These are phyloP conservation scores for Eidolon dupreanum DNA, from an alignment of 2,797 vertebrate species.

Conservation along the genomic window DNA sequence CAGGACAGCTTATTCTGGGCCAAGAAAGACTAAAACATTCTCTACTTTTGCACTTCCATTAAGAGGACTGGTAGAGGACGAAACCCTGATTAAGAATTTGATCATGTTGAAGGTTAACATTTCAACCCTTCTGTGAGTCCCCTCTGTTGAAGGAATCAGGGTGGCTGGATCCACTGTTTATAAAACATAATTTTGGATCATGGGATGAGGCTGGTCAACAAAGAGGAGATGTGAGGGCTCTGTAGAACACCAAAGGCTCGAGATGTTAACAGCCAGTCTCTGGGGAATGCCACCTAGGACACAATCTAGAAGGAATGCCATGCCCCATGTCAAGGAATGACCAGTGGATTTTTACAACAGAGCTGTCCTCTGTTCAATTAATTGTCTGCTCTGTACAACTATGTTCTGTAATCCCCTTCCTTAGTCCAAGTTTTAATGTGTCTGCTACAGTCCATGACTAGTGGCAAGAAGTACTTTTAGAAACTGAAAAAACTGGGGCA, in stretches of 20 bases:
- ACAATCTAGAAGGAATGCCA: too few relatives aligned
- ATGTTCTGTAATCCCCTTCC: too few relatives aligned
- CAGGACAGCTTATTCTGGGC: background rate
- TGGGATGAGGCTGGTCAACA: background rate
- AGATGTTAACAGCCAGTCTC: background rate
- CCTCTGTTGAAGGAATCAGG: background rate
- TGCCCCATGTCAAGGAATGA: rapidly evolving
- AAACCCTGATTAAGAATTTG: background rate
- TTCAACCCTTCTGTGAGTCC: background rate
- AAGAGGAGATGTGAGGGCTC: background rate
- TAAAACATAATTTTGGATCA: background rate
- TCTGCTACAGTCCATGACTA: background rate
- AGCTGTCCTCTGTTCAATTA: background rate
- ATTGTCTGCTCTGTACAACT: too few relatives aligned
- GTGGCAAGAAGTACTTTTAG: background rate
- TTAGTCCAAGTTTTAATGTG: background rate
- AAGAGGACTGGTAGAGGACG: background rate
- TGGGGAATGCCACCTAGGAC: background rate
- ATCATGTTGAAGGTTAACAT: background rate
- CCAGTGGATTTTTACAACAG: background rate
- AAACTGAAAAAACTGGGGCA: background rate
- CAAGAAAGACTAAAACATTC: background rate
- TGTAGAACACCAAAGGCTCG: background rate
- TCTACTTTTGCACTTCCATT: background rate
- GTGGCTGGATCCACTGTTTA: background rate